Evolutionary conservation across 2,888 invertebrate genomes (phyloP).

Genomic region (Salpingus planirostris): DNA sequence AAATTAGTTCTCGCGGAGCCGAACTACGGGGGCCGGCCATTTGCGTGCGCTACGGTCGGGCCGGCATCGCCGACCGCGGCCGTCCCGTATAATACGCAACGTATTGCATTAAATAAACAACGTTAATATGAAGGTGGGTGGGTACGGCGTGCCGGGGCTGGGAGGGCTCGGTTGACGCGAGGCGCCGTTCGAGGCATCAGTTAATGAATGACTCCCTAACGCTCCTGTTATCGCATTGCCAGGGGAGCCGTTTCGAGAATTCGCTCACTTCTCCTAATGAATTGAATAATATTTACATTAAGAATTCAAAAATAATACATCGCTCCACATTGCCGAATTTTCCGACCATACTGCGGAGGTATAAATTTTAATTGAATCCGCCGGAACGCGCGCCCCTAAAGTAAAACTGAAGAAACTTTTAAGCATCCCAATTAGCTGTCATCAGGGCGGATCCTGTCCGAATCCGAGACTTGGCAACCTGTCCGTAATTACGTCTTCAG

Average conservation of each 20-base stretch:
- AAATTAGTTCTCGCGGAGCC: conserved; percentile 18
- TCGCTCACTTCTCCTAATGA: conserved; percentile 32
- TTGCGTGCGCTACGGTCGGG: conserved; percentile 5
- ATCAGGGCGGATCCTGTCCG: too few species aligned
- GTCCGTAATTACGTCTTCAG: too few species aligned
- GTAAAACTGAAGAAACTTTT: too few species aligned
- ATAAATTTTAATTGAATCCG: conserved; percentile 22
- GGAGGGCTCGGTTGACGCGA: conserved; percentile 25
- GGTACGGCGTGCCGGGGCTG: conserved; percentile 20
- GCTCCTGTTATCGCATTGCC: conserved; percentile 30
- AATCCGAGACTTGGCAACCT: too few species aligned
- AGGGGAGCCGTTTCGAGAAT: conserved; percentile 31
- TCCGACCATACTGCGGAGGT: conserved; percentile 19
- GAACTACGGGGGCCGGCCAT: conserved; percentile 5
- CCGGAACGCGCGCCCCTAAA: neutral
- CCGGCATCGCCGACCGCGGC: conserved; percentile 2
- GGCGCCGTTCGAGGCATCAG: conserved; percentile 21
- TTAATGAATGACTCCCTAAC: conserved; percentile 33
- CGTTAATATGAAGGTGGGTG: conserved; percentile 15
- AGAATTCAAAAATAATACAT: conserved; percentile 30
- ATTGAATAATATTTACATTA: conserved; percentile 35
- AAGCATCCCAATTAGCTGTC: too few species aligned
- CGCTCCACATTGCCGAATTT: conserved; percentile 18
- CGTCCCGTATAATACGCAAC: conserved; percentile 1
- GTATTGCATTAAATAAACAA: conserved; percentile 4